These are phyloP conservation scores for Abrostola tripartita DNA, from an alignment of 2,888 invertebrate species.

Conservation along the genomic window DNA sequence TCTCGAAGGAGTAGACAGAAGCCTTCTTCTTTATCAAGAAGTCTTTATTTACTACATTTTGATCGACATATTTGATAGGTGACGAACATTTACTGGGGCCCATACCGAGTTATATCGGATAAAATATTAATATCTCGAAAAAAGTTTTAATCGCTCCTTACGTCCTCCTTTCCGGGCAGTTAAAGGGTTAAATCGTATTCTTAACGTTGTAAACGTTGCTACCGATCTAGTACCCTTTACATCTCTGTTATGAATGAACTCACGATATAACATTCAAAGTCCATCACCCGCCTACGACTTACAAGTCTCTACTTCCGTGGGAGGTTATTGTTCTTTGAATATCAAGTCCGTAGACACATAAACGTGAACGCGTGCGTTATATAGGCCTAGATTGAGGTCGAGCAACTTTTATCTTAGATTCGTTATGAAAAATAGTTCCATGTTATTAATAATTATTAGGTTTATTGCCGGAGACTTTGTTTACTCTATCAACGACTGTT, in stretches of 20 bases:
- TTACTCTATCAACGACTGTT: no score
- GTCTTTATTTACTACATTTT: no score
- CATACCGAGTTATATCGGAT: no score
- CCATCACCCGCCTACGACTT: conserved; percentile 55
- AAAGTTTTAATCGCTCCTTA: no score
- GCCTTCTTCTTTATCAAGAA: no score
- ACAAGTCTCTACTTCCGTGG: conserved; percentile 55
- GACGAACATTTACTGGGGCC: no score
- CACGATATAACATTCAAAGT: conserved; percentile 38
- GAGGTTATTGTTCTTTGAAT: conserved; percentile 69
- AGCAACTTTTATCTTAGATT: conserved; percentile 32
- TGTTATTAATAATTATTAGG: conserved; percentile 9
- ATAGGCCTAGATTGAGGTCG: conserved; percentile 48
- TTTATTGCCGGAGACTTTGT: no score
- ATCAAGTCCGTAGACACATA: conserved; percentile 56
- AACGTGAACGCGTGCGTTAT: conserved; percentile 50
- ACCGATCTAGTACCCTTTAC: conserved; percentile 29
- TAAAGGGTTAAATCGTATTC: not conserved
- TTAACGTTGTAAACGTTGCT: not conserved
- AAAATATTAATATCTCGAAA: no score
- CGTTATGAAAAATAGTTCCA: conserved; percentile 26
- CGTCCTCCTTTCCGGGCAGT: no score
- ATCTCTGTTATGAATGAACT: conserved; percentile 46
- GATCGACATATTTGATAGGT: no score
- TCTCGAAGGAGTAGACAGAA: no score